Evolutionary conservation across 2,797 vertebrate genomes (phyloP), one percentile per base, ranked within the genome.

Genomic region (Sparus aurata): DNA sequence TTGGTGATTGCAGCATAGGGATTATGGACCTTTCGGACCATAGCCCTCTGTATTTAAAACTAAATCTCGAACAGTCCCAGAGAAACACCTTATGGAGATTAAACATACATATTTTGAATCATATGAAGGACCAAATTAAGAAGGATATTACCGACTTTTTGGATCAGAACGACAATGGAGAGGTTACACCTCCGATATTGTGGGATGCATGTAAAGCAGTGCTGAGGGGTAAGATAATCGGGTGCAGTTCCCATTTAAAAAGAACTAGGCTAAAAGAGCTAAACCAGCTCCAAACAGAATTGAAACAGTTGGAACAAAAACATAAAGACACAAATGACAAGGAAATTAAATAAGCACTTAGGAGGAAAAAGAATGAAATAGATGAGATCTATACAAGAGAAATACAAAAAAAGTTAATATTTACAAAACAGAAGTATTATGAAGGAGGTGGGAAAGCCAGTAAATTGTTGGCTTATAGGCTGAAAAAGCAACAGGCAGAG

Each of bases 11-110:
- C 16, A 5, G 6, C 3, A 49, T 82, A 10, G 63, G 69, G 5
- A 60, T 13, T 17, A 80, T 65, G 49, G 64, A 55, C 20, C 45
- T 74, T 25, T 69, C 60, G 2, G 80, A 74, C 34, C 70, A 74
- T 9, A 65, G 60, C 17, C 68, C 68, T n/a, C 0, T 73, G 1
- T 77, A 61, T 47, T 53, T 73, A 52, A 50, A 68, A 27, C 3
- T 73, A 11, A 25, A 52, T 30, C n/a, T 61, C 0, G 55, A 73
- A 23, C 22, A 30, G 25, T 34, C 27, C 18, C 25, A 65, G 41
- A 67, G 13, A 27, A 27, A 76, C 8, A 77, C n/a, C 8, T 25
- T 64, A 38, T 69, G 75, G 71, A 75, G 49, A 27, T 59, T 75
- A 66, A 75, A 70, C 12, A 66, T 17, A 16, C 17, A 46, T 4